These are phyloP conservation scores for Balaenoptera acutorostrata DNA, from an alignment of 2,113 vertebrate genomes.

Conservation along the genomic window DNA sequence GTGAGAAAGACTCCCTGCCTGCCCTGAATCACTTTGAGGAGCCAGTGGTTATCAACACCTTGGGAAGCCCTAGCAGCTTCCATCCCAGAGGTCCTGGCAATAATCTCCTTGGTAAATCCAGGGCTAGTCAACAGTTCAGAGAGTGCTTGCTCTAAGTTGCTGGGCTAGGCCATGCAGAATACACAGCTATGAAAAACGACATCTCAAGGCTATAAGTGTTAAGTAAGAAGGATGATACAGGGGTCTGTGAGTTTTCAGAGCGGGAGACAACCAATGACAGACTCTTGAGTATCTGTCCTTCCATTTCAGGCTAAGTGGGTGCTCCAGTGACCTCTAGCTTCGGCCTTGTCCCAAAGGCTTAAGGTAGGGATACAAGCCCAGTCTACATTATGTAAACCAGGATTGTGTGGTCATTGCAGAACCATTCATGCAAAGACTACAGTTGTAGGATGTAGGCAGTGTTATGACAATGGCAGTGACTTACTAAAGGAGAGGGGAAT, in stretches of 20 bases:
- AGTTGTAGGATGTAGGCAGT: background rate
- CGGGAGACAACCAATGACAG: background rate
- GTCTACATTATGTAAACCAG: background rate
- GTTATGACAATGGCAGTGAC: background rate
- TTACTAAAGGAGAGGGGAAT: background rate
- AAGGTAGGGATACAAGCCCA: background rate
- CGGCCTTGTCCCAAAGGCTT: background rate
- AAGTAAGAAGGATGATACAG: background rate
- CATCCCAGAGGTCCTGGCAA: background rate
- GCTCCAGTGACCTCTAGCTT: background rate
- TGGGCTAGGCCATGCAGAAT: background rate
- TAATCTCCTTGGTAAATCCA: background rate
- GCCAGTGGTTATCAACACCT: background rate
- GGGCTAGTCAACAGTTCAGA: background rate
- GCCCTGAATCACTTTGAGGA: background rate
- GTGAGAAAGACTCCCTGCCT: slow-evolving; percentile 27
- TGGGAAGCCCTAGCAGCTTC: background rate
- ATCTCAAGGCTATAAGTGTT: background rate
- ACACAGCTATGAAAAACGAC: background rate
- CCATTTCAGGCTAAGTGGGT: background rate
- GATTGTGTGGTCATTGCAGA: background rate
- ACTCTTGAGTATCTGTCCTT: background rate
- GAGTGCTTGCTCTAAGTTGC: background rate
- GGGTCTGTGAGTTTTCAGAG: background rate
- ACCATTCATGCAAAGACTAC: background rate